phyloP scores from a whole-genome alignment of 2,888 invertebrate genomes.

The Leuctra nigra region DNA sequence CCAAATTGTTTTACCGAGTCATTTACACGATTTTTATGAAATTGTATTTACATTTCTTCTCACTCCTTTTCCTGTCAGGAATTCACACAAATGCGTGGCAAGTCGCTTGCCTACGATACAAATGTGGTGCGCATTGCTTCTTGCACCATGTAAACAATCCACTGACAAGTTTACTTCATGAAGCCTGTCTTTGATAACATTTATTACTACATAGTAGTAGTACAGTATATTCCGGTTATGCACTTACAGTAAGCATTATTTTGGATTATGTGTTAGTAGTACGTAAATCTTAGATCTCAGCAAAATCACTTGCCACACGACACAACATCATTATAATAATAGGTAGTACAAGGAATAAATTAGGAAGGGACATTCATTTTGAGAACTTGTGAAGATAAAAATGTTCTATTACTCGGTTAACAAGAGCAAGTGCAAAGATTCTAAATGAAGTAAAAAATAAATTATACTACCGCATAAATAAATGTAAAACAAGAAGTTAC shows the following conservation, averaged over 20 bases:
- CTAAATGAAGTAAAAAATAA: too few relatives aligned
- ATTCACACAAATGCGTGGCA: conserved; percentile 11
- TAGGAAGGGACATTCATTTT: too few relatives aligned
- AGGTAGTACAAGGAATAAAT: too few relatives aligned
- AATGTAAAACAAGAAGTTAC: too few relatives aligned
- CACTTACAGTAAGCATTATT: conserved; percentile 14
- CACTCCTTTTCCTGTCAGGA: conserved; percentile 11
- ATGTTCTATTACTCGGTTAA: too few relatives aligned
- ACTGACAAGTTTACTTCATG: conserved; percentile 17
- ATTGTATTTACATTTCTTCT: conserved; percentile 12
- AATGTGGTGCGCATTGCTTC: conserved; percentile 29
- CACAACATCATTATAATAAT: too few relatives aligned
- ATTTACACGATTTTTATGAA: conserved; percentile 11
- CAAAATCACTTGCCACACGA: too few relatives aligned
- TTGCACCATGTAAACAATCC: conserved; percentile 28
- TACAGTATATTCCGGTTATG: not conserved
- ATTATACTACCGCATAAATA: too few relatives aligned
- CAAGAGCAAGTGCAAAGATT: too few relatives aligned
- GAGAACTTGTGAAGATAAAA: too few relatives aligned
- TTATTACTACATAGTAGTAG: not conserved
- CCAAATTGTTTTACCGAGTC: conserved; percentile 8
- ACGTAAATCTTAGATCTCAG: not conserved
- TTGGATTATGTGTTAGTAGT: not conserved
- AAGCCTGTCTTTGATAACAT: conserved; percentile 14
- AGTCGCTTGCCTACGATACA: conserved; percentile 27